Base-by-base conservation (phyloP, 1,140 invertebrate genomes). In the Papilio helenus region DNA sequence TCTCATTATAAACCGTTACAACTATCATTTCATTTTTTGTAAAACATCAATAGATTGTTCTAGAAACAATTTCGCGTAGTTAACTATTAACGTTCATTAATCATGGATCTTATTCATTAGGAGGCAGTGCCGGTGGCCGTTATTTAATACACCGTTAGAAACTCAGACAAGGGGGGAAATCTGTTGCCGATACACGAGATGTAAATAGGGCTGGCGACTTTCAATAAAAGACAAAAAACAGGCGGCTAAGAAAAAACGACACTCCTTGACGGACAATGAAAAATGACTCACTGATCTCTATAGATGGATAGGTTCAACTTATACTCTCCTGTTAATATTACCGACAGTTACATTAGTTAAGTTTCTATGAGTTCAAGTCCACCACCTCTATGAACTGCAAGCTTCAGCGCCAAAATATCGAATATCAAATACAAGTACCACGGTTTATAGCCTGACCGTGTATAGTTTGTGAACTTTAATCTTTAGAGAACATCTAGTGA, bases 61-160 rank as follows among this genome's bases (percentile, higher is more conserved):
- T 65, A 34, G 61, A 65, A 65, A 29, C 5, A 16, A 29, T 29
- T 65, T 29, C 23, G 61, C 4, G 23, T 65, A 65, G 61, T 7
- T 12, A 12, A 29, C 23, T 65, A 65, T 65, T 65, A 65, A 16
- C 26, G 61, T 65, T 65, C 61, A 65, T 65, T 65, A 26, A 65
- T 65, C 61, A 65, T 29, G 7, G 29, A 61, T 61, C 5, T 26
- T 61, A 29, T 65, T 29, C 58, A 65, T 65, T 29, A 29, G 5
- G 61, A 29, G 61, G 61, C 61, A 29, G 23, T 34, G 61, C 23
- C 58, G 61, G 61, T 65, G 23, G 61, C 23, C 61, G 61, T 65
- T 29, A 65, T 65, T 65, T 65, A 65, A 65, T 61, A 61, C 61
- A 68, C 61, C 61, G 61, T 68, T 68, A 68, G 61, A 68, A 68